Evolutionary conservation across 2,797 vertebrate genomes (phyloP), one percentile per base, ranked within the genome.

Genomic region (Bradypus variegatus): DNA sequence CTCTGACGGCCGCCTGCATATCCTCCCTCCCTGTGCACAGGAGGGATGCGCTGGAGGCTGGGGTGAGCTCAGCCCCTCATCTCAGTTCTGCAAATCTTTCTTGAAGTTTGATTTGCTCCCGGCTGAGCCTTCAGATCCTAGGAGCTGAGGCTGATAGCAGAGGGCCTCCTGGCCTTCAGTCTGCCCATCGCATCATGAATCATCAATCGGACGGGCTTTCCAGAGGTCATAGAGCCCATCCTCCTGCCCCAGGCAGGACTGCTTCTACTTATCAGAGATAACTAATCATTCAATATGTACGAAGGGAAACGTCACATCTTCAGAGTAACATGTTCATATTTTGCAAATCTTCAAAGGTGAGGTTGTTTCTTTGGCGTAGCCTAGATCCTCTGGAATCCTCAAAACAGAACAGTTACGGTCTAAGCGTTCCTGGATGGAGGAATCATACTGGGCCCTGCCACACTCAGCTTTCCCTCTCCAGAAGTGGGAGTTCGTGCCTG

Each of bases 41-140:
- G 81, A 89, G 78, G 31, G 64, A 21, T 53, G 13, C 31, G 5
- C 0, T 8, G 3, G 29, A 65, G 82, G 29, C 72, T 53, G 25
- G 3, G 8, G 5, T 88, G 89, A 91, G 48, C 75, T 85, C 82
- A 50, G 11, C 23, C 38, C 33, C 88, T 90, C 45, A 36, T 65
- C 64, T 80, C 79, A 64, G 86, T 53, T 88, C 93, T 87, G 64
- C 27, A 93, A 89, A 70, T 31, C 9, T 29, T 38, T 82, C 81
- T 27, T 85, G 69, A 92, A 90, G 58, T 86, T 93, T 94, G 94
- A 38, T 88, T 38, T 67, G 36, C 72, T 93, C 77, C 67, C 70
- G 85, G 58, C 11, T 48, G 76, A 90, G 65, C 60, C 38, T 36
- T 72, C 79, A 84, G 15, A 25, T 58, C 18, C 21, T 4, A 14